A percentile compares a stretch with the other conserved stretches of the same genome.
Conservation (phyloP, 2,113 vertebrate species). For the Pagrus major region DNA sequence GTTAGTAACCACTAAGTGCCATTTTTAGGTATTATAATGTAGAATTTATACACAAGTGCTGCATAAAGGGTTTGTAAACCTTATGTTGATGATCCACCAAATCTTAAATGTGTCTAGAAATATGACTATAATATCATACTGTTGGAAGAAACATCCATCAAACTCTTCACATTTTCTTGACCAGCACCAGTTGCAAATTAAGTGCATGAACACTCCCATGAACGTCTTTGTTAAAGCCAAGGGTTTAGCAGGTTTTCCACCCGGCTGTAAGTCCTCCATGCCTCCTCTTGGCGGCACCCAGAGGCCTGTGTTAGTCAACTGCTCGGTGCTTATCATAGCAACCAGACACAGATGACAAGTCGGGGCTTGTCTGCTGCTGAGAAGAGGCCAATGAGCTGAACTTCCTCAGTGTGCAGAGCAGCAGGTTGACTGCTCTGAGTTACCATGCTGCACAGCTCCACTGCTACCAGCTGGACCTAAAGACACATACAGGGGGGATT, state of each 20-base stretch:
- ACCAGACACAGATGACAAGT: slow-evolving; percentile 56
- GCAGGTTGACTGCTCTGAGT: slow-evolving; percentile 5
- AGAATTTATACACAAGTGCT: neutral
- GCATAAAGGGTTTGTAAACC: neutral
- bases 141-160: neutral
- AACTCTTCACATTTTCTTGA: neutral
- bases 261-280: neutral
- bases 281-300: slow-evolving; percentile 48
- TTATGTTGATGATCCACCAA: neutral
- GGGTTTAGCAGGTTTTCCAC: neutral
- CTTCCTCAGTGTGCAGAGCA: slow-evolving; percentile 49
- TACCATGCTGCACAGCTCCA: slow-evolving; percentile 6
- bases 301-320: neutral
- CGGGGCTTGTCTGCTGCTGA: slow-evolving; percentile 39
- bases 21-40: neutral
- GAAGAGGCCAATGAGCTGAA: slow-evolving; percentile 22
- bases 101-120: neutral
- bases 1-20: too few relatives aligned
- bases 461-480: neutral
- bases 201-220: neutral
- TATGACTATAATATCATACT: neutral
- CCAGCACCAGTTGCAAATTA: neutral
- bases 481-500: neutral
- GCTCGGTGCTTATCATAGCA: slow-evolving; percentile 30
- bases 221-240: neutral